phyloP scores from a whole-genome alignment of 2,797 vertebrate species.

The Phrynocephalus guinanensis region DNA sequence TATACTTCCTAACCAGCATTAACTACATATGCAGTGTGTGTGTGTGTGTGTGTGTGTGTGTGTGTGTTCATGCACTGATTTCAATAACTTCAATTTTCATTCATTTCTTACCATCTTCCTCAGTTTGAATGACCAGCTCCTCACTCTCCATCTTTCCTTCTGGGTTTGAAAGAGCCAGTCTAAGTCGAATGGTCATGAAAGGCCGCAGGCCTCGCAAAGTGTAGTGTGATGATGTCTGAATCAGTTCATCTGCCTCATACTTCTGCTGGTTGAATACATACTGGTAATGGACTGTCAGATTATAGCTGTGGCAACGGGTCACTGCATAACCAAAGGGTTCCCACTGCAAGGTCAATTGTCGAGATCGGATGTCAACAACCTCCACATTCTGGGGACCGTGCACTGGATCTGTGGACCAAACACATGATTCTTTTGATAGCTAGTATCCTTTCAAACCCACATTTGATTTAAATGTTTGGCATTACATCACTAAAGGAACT shows the following conservation, averaged over 20 bases:
- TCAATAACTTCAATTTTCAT: not conserved
- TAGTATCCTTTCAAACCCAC: not conserved
- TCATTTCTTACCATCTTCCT: slow-evolving; percentile 88
- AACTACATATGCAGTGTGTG: not conserved
- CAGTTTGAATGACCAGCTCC: slow-evolving; percentile 94
- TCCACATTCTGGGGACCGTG: slow-evolving; percentile 94
- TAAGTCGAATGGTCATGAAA: slow-evolving; percentile 90
- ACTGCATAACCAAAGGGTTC: slow-evolving; percentile 94
- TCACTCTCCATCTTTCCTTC: slow-evolving; percentile 96
- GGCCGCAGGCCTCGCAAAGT: slow-evolving; percentile 91
- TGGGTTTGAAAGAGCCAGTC: slow-evolving; percentile 91
- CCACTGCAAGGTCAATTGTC: slow-evolving; percentile 96
- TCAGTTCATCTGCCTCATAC: slow-evolving; percentile 90
- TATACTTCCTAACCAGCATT: not conserved
- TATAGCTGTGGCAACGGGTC: slow-evolving; percentile 98
- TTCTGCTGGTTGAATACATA: slow-evolving; percentile 94
- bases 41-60: not conserved
- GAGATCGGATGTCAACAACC: slow-evolving; percentile 93
- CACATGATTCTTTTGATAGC: rapidly evolving
- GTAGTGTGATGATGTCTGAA: slow-evolving; percentile 94
- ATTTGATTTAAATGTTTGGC: not conserved
- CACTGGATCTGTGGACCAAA: slow-evolving; percentile 87
- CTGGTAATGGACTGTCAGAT: slow-evolving; percentile 96
- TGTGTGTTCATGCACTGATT: not conserved
- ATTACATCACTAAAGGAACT: not conserved